Evolutionary conservation across 2,888 invertebrate genomes (phyloP), one percentile per base, ranked within the genome.

Genomic region (Tinea semifulvella): DNA sequence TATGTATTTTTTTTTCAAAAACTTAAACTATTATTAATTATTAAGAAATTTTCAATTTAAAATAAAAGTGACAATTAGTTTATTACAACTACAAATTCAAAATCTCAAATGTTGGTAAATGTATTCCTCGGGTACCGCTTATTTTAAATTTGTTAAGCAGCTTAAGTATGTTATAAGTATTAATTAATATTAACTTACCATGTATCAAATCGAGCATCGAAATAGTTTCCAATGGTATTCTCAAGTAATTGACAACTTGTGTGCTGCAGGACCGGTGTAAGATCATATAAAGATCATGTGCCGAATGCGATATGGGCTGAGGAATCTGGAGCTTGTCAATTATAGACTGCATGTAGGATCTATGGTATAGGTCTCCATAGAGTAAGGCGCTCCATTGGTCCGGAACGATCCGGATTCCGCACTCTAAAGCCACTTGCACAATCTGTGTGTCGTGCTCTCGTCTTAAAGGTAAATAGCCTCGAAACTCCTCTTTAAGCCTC

Each of bases 401-500:
- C 0, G 98, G 98, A 0, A 97, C 96, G 50, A 99, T 98, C 47
- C 98, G 83, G 17, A 99, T 81, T 0, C 98, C 98, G 1, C 98
- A 96, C 71, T 99, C 98, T 0, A 95, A 93, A 0, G 98, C 98
- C 49, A 99, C 98, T 74, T 97, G 96, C 3, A 99, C 98, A 54
- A 99, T 97, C 70, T 99, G 98, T 7, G 97, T 93, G 72, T 99
- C 98, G 65, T 99, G 98, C 61, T 99, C 98, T 1, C 96, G 84
- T 5, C 98, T 82, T 44, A 99, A 67, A 0, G 94, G 88, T 56
- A 98, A 97, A 66, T 98, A 98, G 0, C 92, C 92, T 11, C 98
- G 87, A 65, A 96, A 98, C 65, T 99, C 98, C 58, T 97, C 96
- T 65, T 97, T 96, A 13, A 98, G 69, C 68, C 98, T 96, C 98